Conservation (phyloP, 2,797 vertebrate species). For the Urocyon cinereoargenteus region DNA sequence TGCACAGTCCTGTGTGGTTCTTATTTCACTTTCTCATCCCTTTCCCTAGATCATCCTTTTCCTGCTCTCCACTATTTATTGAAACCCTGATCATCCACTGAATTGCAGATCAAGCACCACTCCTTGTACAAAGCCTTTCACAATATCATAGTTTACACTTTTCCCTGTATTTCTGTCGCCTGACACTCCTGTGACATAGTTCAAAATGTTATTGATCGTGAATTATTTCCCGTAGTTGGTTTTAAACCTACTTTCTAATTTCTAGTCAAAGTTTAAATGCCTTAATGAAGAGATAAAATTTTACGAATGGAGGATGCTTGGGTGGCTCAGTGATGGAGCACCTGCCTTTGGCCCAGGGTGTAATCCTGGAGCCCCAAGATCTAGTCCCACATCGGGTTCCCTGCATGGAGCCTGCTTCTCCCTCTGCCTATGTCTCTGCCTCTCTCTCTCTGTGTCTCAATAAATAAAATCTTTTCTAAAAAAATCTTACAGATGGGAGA, state of each 20-base stretch:
- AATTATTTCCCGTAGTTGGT: neutral
- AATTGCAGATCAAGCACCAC: neutral
- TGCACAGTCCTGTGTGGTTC: neutral
- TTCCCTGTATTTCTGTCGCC: neutral
- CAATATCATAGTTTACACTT: neutral
- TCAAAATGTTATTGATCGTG: neutral
- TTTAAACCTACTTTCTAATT: conserved; percentile 49
- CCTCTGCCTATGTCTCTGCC: too few species aligned
- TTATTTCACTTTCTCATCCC: neutral
- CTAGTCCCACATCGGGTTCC: too few species aligned
- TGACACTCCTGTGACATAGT: neutral
- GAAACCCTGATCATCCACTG: neutral
- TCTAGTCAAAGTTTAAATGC: neutral
- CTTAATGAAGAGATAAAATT: neutral
- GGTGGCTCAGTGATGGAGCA: too few species aligned
- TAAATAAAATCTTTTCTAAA: too few species aligned
- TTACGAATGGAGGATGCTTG: neutral
- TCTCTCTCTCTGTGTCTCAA: too few species aligned
- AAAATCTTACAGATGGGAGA: neutral
- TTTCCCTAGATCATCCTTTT: neutral
- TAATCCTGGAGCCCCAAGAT: too few species aligned
- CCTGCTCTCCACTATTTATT: neutral
- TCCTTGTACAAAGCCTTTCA: neutral
- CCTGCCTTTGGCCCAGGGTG: too few species aligned
- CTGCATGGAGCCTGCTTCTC: too few species aligned